These are phyloP conservation scores for Odocoileus virginianus DNA, from an alignment of 2,113 vertebrate genomes.

Conservation along the genomic window DNA sequence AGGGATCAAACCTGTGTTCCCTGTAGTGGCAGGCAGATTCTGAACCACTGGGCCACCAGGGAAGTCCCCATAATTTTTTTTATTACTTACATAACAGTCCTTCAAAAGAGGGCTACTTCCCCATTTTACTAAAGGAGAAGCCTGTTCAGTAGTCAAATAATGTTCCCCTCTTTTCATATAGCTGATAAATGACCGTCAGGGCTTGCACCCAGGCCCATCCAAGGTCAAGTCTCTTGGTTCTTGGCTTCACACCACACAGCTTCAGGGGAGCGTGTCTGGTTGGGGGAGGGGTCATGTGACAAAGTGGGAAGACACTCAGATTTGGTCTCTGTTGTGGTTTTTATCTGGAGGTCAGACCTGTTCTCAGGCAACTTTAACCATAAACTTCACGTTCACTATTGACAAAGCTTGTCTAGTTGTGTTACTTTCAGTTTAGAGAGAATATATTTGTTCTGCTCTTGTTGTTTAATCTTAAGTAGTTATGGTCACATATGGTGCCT, in stretches of 20 bases:
- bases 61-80: neutral
- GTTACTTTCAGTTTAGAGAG: slow-evolving; percentile 18
- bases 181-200: neutral
- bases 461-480: neutral
- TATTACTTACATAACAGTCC: neutral
- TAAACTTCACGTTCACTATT: neutral
- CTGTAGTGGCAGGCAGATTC: neutral
- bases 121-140: neutral
- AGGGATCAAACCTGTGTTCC: neutral
- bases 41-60: neutral
- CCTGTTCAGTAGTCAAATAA: neutral
- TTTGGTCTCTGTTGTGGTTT: slow-evolving; percentile 24
- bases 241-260: neutral
- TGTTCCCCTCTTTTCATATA: neutral
- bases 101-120: neutral
- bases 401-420: neutral
- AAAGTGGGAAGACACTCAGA: neutral
- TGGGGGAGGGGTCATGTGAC: neutral
- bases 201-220: neutral
- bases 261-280: neutral
- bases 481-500: neutral
- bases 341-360: neutral
- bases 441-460: neutral
- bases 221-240: neutral
- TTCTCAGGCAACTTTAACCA: slow-evolving; percentile 16